phyloP scores from a whole-genome alignment of 1,140 invertebrate genomes.

The Agrilus planipennis region DNA sequence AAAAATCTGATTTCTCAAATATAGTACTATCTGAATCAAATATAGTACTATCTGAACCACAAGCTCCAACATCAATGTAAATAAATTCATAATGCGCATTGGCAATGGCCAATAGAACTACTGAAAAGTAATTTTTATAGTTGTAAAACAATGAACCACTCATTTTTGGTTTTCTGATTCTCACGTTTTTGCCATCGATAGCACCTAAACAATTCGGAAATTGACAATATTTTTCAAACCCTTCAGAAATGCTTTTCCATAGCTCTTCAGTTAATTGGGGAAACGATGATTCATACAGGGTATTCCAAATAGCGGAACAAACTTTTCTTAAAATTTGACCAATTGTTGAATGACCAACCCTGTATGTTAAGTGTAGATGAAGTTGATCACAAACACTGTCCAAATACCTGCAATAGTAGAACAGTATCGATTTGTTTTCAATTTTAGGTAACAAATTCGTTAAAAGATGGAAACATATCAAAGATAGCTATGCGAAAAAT shows the following conservation, averaged over 20 bases:
- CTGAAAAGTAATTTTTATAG: slow-evolving; percentile 30
- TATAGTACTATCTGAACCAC: no score
- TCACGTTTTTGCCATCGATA: slow-evolving; percentile 30
- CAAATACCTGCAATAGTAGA: slow-evolving; percentile 25
- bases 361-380: slow-evolving; percentile 27
- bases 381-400: slow-evolving; percentile 24
- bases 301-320: slow-evolving; percentile 23
- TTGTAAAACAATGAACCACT: slow-evolving; percentile 28
- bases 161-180: slow-evolving; percentile 6
- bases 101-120: slow-evolving; percentile 23
- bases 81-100: no score
- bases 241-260: slow-evolving; percentile 22
- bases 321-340: slow-evolving; percentile 22
- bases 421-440: no score
- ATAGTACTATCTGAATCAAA: no score
- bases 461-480: no score
- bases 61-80: no score
- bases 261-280: slow-evolving; percentile 17
- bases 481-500: no score
- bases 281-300: slow-evolving; percentile 17
- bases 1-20: no score
- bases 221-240: slow-evolving; percentile 23
- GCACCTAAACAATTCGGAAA: slow-evolving; percentile 28
- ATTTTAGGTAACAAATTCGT: no score
- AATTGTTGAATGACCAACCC: slow-evolving; percentile 24